These are phyloP conservation scores for Apodemus speciosus DNA, from an alignment of 2,113 vertebrate genomes.

Conservation along the genomic window DNA sequence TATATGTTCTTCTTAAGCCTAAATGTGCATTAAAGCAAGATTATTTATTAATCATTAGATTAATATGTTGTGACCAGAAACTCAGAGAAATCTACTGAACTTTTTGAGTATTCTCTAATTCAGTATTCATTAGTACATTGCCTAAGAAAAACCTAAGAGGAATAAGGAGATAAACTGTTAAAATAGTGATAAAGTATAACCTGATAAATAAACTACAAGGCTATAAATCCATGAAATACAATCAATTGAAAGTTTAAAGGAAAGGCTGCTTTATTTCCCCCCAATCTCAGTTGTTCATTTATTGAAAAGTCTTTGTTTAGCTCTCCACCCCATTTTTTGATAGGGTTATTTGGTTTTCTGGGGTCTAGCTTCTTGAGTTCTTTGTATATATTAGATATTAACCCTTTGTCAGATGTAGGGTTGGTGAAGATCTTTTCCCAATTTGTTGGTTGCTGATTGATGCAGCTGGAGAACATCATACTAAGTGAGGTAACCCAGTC, in stretches of 20 bases:
- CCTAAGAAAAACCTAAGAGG: background rate
- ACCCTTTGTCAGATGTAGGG: too few relatives aligned
- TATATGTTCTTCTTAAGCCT: background rate
- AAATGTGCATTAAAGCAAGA: background rate
- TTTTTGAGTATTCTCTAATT: background rate
- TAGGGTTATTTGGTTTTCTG: too few relatives aligned
- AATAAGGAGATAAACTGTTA: background rate
- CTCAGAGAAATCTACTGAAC: background rate
- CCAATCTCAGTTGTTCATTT: background rate
- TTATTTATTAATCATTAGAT: background rate
- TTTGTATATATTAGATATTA: too few relatives aligned
- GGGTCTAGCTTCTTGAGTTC: too few relatives aligned
- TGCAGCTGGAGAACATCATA: too few relatives aligned
- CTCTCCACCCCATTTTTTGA: too few relatives aligned
- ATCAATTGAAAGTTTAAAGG: background rate
- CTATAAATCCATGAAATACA: background rate
- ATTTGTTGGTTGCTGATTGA: too few relatives aligned
- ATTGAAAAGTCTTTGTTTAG: too few relatives aligned
- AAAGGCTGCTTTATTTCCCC: background rate
- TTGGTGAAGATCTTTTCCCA: too few relatives aligned
- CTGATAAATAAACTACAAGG: slow-evolving; percentile 21
- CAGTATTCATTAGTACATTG: slow-evolving; percentile 5
- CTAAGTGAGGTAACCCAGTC: too few relatives aligned
- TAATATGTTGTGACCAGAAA: background rate
- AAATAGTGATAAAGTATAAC: background rate